Evolutionary conservation across 1,140 invertebrate genomes (phyloP), one percentile per base, ranked within the genome.

Genomic region (Zaprionus vittiger): DNA sequence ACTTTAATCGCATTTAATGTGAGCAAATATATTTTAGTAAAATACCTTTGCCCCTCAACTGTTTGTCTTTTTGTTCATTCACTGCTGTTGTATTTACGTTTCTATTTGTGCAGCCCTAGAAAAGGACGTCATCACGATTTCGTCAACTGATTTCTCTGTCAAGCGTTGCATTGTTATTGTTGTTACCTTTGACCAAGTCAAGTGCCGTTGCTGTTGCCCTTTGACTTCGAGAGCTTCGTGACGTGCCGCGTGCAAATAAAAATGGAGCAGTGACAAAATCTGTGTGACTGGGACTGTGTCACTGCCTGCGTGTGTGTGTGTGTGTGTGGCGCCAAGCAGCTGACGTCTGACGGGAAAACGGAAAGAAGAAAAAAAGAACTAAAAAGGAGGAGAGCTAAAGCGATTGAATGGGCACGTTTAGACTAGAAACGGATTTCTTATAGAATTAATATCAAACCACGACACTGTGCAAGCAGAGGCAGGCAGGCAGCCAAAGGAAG

Each of bases 401-500:
- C 82, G 75, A 72, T 82, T 86, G 79, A 86, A 85, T 85, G 82
- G 75, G 80, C 83, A 85, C 83, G 83, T 79, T 85, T 85, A 82
- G 81, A 80, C 69, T 81, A 69, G 66, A 68, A 84, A 78, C 77
- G 83, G 81, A 81, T 87, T 86, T 89, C 81, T 75, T 83, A 86
- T 86, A 77, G 84, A 89, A 86, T 86, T 86, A 86, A 86, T 87
- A 86, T 87, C 77, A 86, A 79, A 77, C 83, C 71, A 79, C 80
- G 72, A 70, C 49, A 73, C 47, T 72, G 57, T 72, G 57, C 28
- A 20, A 61, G 66, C 38, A 37, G 28, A 1, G 5, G 24, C 22
- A 44, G 26, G 57, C 60, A 67, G 31, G 31, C 41, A 7, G 28
- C 7, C 28, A 31, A 31, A 31, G 28, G 28, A 47, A 47, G 20